Evolutionary conservation across 2,113 vertebrate genomes (phyloP), one percentile per base, ranked within the genome.

Genomic region (Empidonax traillii): DNA sequence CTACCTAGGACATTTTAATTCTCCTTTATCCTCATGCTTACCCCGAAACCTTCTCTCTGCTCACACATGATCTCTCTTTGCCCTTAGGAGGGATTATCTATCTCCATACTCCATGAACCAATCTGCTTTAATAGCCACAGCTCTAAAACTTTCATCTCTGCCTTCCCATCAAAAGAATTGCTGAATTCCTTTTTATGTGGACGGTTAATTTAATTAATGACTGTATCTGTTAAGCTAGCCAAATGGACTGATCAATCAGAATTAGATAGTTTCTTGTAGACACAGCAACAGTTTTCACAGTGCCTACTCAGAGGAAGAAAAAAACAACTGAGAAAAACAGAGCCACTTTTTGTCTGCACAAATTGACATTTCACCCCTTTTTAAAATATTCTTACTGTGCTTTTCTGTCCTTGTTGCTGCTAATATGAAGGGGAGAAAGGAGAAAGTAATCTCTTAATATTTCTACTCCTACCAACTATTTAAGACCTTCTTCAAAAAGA

Each of bases 151-250:
- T 91, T 85, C 63, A 87, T 69, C 21, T 47, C 16, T 6, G 76
- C 21, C 22, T 86, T 78, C 33, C 39, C 9, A 68, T 84, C 43
- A 53, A 83, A 92, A 90, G 63, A 86, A 83, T 14, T 81, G 68
- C 72, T 86, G 76, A 76, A 55, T 92, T 83, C 69, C 85, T 73
- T 89, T 92, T 91, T 58, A 65, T 53, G 43, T 62, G 58, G 49
- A 41, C 39, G 52, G 43, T 47, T 80, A 96, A 96, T 91, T 92
- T 87, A 89, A 96, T 92, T 78, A 94, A 96, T 83, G 19, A 73
- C 35, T 28, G 25, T 44, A 65, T 61, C 51, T 87, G 56, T 49
- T 84, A 86, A 71, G 23, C 83, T 83, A 88, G 85, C 27, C 63
- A 85, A 93, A 83, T 80, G 82, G 63, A 67, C 68, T 85, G 59